These are phyloP conservation scores for Pangasius krempfi DNA, from an alignment of 2,797 vertebrate species.

Conservation along the genomic window DNA sequence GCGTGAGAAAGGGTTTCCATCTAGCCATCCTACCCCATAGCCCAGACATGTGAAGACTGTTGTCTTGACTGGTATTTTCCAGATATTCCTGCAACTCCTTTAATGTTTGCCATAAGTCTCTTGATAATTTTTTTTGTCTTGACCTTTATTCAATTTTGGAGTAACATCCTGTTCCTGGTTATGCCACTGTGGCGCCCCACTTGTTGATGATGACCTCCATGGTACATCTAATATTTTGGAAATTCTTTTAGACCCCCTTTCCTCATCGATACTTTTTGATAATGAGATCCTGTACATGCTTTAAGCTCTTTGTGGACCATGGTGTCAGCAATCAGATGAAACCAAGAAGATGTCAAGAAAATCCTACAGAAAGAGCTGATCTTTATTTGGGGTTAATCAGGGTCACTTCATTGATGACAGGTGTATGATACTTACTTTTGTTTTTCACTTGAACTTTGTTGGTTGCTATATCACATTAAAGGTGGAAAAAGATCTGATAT, in stretches of 20 bases:
- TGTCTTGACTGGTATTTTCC: too few relatives aligned
- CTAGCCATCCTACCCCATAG: not conserved
- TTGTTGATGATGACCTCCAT: not conserved
- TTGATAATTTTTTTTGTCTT: not conserved
- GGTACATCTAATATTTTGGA: not conserved
- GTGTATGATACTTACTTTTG: too few relatives aligned
- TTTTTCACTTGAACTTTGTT: too few relatives aligned
- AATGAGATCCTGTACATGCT: not conserved
- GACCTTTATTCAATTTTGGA: not conserved
- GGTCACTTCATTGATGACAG: too few relatives aligned
- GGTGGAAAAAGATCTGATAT: too few relatives aligned
- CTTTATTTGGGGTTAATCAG: too few relatives aligned
- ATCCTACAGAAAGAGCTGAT: too few relatives aligned
- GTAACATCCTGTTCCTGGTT: too few relatives aligned
- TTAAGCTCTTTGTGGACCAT: not conserved
- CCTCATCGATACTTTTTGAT: not conserved
- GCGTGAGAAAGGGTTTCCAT: not conserved
- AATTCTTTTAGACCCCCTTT: not conserved
- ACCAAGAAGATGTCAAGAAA: too few relatives aligned
- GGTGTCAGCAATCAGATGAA: not conserved
- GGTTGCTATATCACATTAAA: too few relatives aligned
- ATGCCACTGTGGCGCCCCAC: not conserved
- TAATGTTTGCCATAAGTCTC: not conserved
- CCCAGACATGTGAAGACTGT: not conserved
- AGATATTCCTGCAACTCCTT: too few relatives aligned